Conservation (phyloP, 2,888 invertebrate genomes). For the Thymelicus sylvestris region DNA sequence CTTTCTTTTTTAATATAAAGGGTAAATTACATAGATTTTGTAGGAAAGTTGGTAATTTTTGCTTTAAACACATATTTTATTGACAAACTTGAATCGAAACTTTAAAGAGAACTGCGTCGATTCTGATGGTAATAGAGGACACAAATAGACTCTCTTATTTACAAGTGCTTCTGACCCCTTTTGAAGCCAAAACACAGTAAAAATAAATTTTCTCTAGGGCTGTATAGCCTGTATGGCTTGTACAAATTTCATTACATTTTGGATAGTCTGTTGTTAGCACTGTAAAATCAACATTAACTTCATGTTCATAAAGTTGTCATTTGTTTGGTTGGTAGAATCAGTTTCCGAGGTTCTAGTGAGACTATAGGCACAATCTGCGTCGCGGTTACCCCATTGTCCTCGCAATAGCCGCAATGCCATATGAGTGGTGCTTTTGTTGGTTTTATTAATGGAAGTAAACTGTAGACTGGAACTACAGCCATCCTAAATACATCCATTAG, state of each 20-base stretch:
- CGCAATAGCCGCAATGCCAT: constrained; percentile 19
- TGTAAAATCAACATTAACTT: neutral
- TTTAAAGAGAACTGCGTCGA: too few species aligned
- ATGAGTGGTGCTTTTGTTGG: constrained; percentile 22
- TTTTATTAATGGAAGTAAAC: constrained; percentile 15
- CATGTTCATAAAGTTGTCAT: neutral
- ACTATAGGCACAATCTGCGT: constrained; percentile 14
- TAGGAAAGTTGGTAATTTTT: too few species aligned
- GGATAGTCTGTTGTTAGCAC: neutral
- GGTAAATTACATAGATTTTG: too few species aligned
- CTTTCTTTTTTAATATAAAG: too few species aligned
- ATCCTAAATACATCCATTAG: neutral
- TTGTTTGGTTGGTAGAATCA: neutral
- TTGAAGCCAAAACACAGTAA: too few species aligned
- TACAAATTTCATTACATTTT: neutral
- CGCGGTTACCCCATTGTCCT: constrained; percentile 19
- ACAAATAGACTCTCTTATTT: too few species aligned
- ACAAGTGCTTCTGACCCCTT: too few species aligned
- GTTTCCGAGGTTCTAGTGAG: neutral
- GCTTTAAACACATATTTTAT: too few species aligned
- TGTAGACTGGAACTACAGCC: neutral
- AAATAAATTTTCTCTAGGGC: too few species aligned
- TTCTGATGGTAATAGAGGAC: too few species aligned
- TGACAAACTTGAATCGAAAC: too few species aligned
- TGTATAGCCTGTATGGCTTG: too few species aligned